Base-by-base conservation (phyloP, 2,113 vertebrate genomes). In the Nibea albiflora region DNA sequence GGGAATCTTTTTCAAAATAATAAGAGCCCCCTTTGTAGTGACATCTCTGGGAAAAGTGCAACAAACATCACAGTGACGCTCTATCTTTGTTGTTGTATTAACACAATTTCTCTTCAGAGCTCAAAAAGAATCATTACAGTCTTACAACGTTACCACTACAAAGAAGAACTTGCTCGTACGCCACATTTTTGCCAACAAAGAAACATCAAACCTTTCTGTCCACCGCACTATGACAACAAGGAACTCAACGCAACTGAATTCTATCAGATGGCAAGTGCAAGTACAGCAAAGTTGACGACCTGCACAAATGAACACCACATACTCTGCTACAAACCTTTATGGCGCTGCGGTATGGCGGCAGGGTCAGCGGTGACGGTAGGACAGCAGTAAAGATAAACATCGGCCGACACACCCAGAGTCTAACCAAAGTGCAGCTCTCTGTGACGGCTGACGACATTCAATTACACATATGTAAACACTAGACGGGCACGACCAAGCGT, bases 381-480 rank as follows among this genome's bases (percentile, higher is more conserved):
- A 56, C 20, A 54, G 69, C 63, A 46, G 64, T 69, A 84, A 85
- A 88, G 90, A 92, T 86, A 87, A 88, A 84, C 75, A 85, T 91
- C 80, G 78, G 79, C 31, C 6, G 83, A 76, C 90, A 88, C 90
- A 78, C 86, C 86, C 81, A 65, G 39, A 67, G 61, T 31, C 50
- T 84, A 89, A 87, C 87, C 85, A 90, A 89, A 80, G 89, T 84
- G 85, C 83, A 88, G 75, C 0, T n/a, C 73, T 63, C 49, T 76
- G 83, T 89, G 85, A 84, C 70, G 83, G 73, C 83, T 85, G 90
- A 86, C 70, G 78, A 81, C 82, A 84, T 72, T 89, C 60, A 90
- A 89, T 89, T 90, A 91, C 90, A 81, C 80, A 56, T 76, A 74
- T 87, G 85, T 91, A 93, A 84, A 93, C 91, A 89, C 44, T 74